Evolutionary conservation across 2,888 invertebrate species (phyloP).

Genomic region (Euproctis similis): DNA sequence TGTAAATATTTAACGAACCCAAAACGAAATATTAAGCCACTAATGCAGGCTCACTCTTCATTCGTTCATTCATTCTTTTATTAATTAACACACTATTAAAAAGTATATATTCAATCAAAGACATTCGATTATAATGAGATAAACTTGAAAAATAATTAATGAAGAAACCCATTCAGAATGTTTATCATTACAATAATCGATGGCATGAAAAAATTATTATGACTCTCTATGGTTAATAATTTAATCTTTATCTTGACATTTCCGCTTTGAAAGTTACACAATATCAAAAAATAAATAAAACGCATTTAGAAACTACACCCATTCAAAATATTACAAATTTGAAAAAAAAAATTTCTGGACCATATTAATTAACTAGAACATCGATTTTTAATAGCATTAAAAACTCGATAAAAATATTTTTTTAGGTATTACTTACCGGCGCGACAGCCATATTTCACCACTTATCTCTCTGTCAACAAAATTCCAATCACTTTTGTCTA

Average conservation of each 20-base stretch:
- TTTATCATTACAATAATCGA: constrained; percentile 6
- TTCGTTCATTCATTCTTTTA: constrained; percentile 11
- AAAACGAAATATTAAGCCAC: constrained; percentile 4
- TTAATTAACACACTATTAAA: constrained; percentile 7
- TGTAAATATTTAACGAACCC: constrained; percentile 7
- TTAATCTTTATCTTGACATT: neutral
- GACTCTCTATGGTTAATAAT: neutral
- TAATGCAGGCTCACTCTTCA: constrained; percentile 3
- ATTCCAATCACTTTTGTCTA: constrained; percentile 52
- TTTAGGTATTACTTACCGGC: constrained; percentile 51
- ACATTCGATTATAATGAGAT: constrained; percentile 1
- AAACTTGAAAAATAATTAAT: constrained; percentile 5
- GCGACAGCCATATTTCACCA: constrained; percentile 53
- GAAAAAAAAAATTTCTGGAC: too few relatives aligned
- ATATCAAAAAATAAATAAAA: too few relatives aligned
- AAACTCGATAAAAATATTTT: too few relatives aligned
- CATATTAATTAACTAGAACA: neutral
- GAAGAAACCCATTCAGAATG: constrained; percentile 6
- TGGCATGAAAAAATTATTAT: constrained; percentile 1
- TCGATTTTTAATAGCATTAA: constrained; percentile 1
- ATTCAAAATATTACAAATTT: too few relatives aligned
- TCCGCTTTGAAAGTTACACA: too few relatives aligned
- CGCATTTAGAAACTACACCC: too few relatives aligned
- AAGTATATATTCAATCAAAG: constrained; percentile 9
- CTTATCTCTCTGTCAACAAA: constrained; percentile 43